A percentile compares a stretch with the other conserved stretches of the same genome.
Conservation (phyloP, 2,113 vertebrate genomes). For the Haplotaxodon microlepis region DNA sequence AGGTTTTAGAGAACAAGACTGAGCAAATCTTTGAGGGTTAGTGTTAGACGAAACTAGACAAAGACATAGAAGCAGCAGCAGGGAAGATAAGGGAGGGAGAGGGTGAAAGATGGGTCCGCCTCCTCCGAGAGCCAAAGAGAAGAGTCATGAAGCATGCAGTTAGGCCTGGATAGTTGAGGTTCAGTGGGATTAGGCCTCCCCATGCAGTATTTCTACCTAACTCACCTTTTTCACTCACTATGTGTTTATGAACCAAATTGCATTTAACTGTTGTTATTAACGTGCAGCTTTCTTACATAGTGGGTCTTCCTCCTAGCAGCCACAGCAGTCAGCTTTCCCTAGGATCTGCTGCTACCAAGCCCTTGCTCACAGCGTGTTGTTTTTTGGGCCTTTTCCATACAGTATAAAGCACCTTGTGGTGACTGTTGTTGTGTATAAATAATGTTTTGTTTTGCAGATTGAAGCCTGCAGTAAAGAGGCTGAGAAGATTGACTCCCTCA, state of each 20-base stretch:
- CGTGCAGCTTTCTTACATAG: neutral
- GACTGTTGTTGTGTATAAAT: neutral
- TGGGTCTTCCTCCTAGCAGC: neutral
- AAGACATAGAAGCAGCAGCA: neutral
- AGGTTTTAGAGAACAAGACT: neutral
- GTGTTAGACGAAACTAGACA: neutral
- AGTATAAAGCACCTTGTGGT: neutral
- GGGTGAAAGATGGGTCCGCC: neutral
- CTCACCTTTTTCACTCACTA: neutral
- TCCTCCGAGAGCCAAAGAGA: neutral
- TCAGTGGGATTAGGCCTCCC: neutral
- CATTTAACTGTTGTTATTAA: neutral
- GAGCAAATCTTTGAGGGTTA: neutral
- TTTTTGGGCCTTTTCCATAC: neutral
- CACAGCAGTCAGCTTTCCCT: neutral
- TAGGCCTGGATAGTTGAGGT: neutral
- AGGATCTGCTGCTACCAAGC: neutral
- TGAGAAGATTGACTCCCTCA: constrained; percentile 95
- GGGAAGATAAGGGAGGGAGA: fast-evolving
- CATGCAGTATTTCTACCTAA: neutral
- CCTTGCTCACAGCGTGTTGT: neutral
- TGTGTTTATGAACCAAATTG: neutral
- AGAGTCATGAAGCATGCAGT: neutral
- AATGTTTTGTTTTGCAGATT: neutral
- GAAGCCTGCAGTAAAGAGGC: constrained; percentile 96